Percentiles rank a stretch among this genome's conserved stretches.
Evolutionary conservation across 2,888 invertebrate genomes (phyloP).

Genomic region (Alsophila aescularia): DNA sequence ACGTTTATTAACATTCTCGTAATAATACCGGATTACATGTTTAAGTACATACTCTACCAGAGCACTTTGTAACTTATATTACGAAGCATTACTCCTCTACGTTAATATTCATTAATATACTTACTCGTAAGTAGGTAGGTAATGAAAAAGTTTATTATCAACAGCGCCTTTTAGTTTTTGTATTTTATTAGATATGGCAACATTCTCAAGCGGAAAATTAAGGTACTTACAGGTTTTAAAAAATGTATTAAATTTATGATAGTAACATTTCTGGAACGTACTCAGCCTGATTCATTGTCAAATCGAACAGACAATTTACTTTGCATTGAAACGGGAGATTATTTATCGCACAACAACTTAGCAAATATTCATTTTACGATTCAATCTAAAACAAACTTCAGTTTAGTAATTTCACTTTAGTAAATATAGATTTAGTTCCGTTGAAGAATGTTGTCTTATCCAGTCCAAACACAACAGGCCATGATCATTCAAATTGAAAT

Average conservation of each 20-base stretch:
- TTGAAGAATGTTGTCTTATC: slow-evolving; percentile 4
- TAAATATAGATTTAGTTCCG: neutral
- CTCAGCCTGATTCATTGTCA: no score
- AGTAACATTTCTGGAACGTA: no score
- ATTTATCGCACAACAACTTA: no score
- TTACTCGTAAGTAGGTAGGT: slow-evolving; percentile 58
- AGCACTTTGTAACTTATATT: slow-evolving; percentile 55
- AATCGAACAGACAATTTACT: no score
- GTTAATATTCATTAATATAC: slow-evolving; percentile 44
- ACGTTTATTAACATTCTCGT: slow-evolving; percentile 31
- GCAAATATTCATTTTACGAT: no score
- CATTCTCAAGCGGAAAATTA: slow-evolving; percentile 30
- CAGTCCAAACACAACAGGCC: neutral
- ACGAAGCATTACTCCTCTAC: slow-evolving; percentile 41
- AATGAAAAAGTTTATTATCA: slow-evolving; percentile 54
- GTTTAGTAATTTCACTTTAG: no score
- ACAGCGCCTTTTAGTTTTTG: slow-evolving; percentile 45
- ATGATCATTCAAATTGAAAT: neutral
- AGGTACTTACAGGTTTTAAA: neutral
- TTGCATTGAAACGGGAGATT: no score
- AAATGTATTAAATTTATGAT: no score
- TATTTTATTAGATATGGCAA: slow-evolving; percentile 46
- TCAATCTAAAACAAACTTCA: no score
- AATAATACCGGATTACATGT: slow-evolving; percentile 66
- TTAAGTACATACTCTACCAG: slow-evolving; percentile 77